phyloP scores from a whole-genome alignment of 2,888 invertebrate species.

The Leptinotarsa tumamoca region DNA sequence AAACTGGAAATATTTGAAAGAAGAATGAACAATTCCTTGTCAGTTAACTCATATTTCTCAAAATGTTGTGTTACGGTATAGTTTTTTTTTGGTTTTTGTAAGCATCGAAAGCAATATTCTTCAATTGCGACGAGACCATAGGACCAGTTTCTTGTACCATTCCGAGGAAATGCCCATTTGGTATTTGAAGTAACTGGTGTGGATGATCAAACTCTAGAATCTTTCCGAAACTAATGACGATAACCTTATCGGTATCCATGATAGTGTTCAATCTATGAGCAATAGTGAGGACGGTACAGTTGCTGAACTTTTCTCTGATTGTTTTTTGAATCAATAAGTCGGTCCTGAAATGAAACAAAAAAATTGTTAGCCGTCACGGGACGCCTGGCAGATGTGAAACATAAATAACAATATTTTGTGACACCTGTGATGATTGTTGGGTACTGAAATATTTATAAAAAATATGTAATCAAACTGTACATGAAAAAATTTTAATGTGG shows the following conservation, averaged over 20 bases:
- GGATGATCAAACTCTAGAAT: constrained; percentile 85
- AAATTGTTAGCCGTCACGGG: too few species aligned
- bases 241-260: constrained; percentile 72
- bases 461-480: too few species aligned
- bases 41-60: too few species aligned
- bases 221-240: constrained; percentile 83
- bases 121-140: constrained; percentile 57
- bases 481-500: too few species aligned
- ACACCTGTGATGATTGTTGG: too few species aligned
- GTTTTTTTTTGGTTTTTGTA: neutral
- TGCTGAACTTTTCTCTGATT: constrained; percentile 78
- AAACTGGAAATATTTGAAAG: too few species aligned
- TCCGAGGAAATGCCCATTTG: constrained; percentile 73
- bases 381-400: too few species aligned
- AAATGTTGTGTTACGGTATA: too few species aligned
- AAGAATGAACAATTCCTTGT: too few species aligned
- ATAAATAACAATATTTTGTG: too few species aligned
- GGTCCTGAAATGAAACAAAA: constrained; percentile 63
- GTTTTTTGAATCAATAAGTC: constrained; percentile 82
- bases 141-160: constrained; percentile 79
- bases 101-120: constrained; percentile 50
- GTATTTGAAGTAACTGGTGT: constrained; percentile 73
- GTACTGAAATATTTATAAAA: too few species aligned
- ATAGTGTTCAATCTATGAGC: constrained; percentile 45
- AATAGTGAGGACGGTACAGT: constrained; percentile 82